phyloP scores from a whole-genome alignment of 2,888 invertebrate species.

The Atethmia centrago region DNA sequence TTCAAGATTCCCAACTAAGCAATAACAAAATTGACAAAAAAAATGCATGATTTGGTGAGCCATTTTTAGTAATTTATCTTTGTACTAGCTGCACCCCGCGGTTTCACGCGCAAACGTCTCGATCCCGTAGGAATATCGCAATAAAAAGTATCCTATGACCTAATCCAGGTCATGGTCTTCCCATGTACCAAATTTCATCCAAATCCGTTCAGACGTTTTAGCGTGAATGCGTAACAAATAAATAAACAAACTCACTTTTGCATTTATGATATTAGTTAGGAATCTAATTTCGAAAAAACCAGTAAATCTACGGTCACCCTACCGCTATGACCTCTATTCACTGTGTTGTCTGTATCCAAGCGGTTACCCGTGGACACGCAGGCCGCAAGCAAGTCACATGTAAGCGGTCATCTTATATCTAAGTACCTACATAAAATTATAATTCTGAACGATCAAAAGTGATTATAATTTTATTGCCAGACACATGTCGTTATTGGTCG shows the following conservation, averaged over 20 bases:
- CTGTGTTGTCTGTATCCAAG: not conserved
- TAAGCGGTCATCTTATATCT: not conserved
- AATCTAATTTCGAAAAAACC: conserved; percentile 13
- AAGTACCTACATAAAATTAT: conserved; percentile 1
- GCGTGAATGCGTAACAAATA: too few relatives aligned
- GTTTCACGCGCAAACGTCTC: too few relatives aligned
- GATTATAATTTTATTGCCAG: conserved; percentile 22
- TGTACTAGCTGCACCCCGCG: too few relatives aligned
- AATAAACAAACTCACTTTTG: too few relatives aligned
- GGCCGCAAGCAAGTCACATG: not conserved
- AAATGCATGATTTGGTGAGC: not conserved
- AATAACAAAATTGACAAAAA: not conserved
- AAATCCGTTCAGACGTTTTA: too few relatives aligned
- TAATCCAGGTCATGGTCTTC: too few relatives aligned
- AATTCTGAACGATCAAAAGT: conserved; percentile 17
- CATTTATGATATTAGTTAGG: too few relatives aligned
- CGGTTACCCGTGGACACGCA: conserved; percentile 30
- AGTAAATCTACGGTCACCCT: conserved; percentile 27
- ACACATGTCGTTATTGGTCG: not conserved
- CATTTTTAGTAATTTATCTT: too few relatives aligned
- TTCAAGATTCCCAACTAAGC: not conserved
- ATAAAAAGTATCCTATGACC: too few relatives aligned
- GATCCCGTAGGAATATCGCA: too few relatives aligned
- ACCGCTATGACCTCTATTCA: conserved; percentile 24
- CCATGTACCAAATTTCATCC: too few relatives aligned